Evolutionary conservation across 2,888 invertebrate species (phyloP).

Genomic region (Zaprionus bogoriensis): DNA sequence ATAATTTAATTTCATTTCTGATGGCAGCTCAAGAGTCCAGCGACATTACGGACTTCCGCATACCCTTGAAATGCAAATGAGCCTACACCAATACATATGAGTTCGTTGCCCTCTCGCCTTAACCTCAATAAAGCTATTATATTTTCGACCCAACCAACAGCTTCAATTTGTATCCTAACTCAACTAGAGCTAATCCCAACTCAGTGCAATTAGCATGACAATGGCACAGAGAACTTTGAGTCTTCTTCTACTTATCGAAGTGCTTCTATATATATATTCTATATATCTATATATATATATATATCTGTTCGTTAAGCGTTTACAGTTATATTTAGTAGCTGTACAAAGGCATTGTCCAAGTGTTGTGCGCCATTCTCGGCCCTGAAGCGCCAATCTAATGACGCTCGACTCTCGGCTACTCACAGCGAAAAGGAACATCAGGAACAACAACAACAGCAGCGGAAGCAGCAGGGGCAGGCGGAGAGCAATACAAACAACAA

Average conservation of each 20-base stretch:
- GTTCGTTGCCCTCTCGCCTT: too few relatives aligned
- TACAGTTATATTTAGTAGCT: not conserved
- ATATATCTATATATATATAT: not conserved
- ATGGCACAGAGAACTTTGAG: not conserved
- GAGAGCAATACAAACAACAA: slow-evolving; percentile 27
- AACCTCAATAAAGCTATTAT: too few relatives aligned
- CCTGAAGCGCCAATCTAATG: not conserved
- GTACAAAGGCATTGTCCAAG: slow-evolving; percentile 5
- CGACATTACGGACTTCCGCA: not conserved
- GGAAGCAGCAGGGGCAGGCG: slow-evolving; percentile 18
- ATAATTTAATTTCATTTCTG: slow-evolving; percentile 64
- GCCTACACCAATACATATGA: too few relatives aligned
- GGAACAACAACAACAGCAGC: slow-evolving; percentile 12
- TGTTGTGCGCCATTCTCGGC: slow-evolving; percentile 11
- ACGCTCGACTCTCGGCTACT: slow-evolving; percentile 41
- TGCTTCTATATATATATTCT: not conserved
- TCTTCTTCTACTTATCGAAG: not conserved
- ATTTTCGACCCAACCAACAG: not conserved
- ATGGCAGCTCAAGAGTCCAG: slow-evolving; percentile 1
- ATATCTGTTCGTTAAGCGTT: not conserved
- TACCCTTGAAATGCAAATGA: too few relatives aligned
- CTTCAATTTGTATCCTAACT: not conserved
- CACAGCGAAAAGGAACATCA: slow-evolving; percentile 17
- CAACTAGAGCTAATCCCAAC: not conserved
- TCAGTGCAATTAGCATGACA: not conserved